Evolutionary conservation across 1,140 invertebrate species (phyloP).

Genomic region (Anoplolepis gracilipes): DNA sequence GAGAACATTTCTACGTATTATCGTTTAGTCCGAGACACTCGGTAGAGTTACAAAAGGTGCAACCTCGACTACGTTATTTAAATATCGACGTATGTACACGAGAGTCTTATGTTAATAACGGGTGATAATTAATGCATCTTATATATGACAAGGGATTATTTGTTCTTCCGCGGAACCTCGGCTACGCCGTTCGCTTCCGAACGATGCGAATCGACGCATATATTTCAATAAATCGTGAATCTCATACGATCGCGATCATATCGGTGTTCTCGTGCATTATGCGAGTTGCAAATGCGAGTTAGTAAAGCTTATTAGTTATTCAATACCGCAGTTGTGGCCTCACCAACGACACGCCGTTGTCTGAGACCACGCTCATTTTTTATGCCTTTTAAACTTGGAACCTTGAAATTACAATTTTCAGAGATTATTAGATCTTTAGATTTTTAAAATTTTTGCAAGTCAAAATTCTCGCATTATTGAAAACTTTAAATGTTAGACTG

Average conservation of each 20-base stretch:
- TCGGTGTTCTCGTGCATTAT: neutral
- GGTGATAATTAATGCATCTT: conserved; percentile 42
- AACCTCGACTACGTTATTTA: conserved; percentile 25
- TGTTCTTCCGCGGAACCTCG: conserved; percentile 26
- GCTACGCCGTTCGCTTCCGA: neutral
- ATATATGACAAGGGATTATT: conserved; percentile 31
- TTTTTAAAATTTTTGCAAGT: neutral
- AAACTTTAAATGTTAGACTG: neutral
- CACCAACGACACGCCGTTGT: neutral
- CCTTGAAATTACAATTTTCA: neutral
- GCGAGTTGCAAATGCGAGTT: neutral
- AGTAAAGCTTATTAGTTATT: conserved; percentile 16
- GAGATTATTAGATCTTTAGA: neutral
- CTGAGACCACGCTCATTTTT: neutral
- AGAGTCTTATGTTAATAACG: conserved; percentile 49
- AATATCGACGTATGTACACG: conserved; percentile 19
- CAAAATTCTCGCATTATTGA: too few species aligned
- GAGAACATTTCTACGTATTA: neutral
- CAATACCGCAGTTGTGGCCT: neutral
- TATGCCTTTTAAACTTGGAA: neutral
- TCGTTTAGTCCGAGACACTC: neutral
- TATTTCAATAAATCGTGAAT: conserved; percentile 35
- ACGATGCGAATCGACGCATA: conserved; percentile 28
- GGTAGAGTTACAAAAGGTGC: neutral
- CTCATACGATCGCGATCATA: conserved; percentile 9